Conservation (phyloP, 2,888 invertebrate species). For the Torymus aiolomorphi region DNA sequence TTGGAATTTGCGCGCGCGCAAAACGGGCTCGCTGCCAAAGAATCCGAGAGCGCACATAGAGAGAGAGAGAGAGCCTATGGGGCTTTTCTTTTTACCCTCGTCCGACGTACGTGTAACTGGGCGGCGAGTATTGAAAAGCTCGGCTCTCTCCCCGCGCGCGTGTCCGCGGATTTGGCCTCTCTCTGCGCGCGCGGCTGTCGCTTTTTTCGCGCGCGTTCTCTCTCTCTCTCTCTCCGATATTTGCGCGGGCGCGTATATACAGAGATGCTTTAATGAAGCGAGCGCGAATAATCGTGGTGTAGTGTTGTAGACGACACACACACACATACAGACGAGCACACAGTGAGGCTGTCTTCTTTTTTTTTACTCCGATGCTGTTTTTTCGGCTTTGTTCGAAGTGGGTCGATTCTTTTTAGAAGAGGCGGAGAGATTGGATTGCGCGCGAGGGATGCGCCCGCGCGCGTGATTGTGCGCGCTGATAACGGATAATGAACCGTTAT, state of each 20-base stretch:
- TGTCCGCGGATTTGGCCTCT: conserved; percentile 25
- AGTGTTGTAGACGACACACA: too few species aligned
- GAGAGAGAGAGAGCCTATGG: conserved; percentile 5
- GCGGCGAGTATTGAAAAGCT: conserved; percentile 44
- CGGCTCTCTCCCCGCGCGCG: neutral
- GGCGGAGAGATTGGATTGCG: neutral
- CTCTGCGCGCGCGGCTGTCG: conserved; percentile 21
- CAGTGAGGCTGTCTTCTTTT: too few species aligned
- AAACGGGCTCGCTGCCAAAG: conserved; percentile 58
- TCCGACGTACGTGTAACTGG: conserved; percentile 33
- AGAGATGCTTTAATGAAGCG: too few species aligned
- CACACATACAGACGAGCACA: too few species aligned
- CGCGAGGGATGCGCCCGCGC: too few species aligned
- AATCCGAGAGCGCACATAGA: conserved; percentile 29
- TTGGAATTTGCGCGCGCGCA: conserved; percentile 40
- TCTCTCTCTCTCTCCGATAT: too few species aligned
- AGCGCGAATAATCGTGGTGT: too few species aligned
- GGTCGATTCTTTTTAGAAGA: conserved; percentile 26
- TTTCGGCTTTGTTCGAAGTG: conserved; percentile 23
- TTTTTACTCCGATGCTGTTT: neutral
- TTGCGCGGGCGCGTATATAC: too few species aligned
- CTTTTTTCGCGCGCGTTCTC: neutral
- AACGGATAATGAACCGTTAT: conserved; percentile 9
- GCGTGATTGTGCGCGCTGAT: conserved; percentile 16
- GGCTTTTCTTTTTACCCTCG: conserved; percentile 26